Evolutionary conservation across 2,113 vertebrate species (phyloP).

Genomic region (Corythornis vintsioides): DNA sequence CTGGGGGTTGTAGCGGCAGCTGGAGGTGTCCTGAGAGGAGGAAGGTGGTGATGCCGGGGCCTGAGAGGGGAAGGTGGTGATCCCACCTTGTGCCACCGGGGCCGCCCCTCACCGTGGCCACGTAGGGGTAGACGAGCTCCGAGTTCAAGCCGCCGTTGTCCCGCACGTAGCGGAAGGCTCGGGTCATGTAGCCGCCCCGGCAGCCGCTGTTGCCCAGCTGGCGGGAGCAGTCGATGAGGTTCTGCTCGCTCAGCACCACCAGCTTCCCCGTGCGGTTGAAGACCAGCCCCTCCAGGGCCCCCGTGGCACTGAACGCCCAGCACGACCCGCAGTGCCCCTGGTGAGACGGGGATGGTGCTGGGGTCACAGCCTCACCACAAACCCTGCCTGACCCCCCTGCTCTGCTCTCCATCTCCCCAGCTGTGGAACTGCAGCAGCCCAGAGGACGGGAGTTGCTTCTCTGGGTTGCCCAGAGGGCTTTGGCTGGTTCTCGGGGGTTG

Average conservation of each 20-base stretch:
- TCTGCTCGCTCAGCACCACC: constrained; percentile 59
- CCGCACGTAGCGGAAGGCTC: constrained; percentile 17
- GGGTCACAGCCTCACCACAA: rapidly evolving
- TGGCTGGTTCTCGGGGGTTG: background rate
- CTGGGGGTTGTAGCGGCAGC: background rate
- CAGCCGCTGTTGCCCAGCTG: constrained; percentile 32
- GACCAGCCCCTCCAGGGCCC: constrained; percentile 57
- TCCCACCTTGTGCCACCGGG: rapidly evolving
- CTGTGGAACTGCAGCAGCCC: background rate
- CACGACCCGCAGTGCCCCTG: constrained; percentile 52
- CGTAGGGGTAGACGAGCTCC: constrained; percentile 38
- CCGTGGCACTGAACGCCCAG: constrained; percentile 62
- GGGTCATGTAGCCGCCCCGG: background rate
- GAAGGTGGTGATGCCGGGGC: background rate
- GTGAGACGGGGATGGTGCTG: rapidly evolving
- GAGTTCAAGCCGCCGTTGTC: constrained; percentile 43
- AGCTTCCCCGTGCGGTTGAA: background rate
- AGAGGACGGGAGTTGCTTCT: background rate
- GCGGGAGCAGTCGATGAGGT: constrained; percentile 60
- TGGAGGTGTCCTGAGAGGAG: background rate
- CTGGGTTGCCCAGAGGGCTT: background rate
- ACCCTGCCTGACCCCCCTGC: rapidly evolving
- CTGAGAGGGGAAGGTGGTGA: background rate
- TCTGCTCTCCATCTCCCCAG: background rate
- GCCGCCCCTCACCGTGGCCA: background rate